A percentile compares a stretch with the other conserved stretches of the same genome.
phyloP scores from a whole-genome alignment of 2,113 vertebrate genomes.

The Morone saxatilis region DNA sequence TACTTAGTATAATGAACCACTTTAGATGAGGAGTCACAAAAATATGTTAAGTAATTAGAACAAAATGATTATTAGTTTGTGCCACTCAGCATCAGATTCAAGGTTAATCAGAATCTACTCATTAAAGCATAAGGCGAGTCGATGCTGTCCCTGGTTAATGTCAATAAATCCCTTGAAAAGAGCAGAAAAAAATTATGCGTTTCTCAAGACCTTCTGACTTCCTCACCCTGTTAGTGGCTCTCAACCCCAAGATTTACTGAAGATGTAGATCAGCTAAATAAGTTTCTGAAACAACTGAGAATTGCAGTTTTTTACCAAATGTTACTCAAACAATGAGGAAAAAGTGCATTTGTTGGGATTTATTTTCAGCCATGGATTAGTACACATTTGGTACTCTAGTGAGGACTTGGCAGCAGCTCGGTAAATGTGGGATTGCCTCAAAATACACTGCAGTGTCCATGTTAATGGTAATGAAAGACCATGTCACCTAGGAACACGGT shows the following conservation, averaged over 20 bases:
- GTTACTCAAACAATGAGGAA: background rate
- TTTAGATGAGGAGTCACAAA: background rate
- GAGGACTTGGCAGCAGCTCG: slow-evolving; percentile 1
- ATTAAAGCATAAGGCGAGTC: background rate
- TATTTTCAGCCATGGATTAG: background rate
- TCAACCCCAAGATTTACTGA: background rate
- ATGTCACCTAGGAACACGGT: slow-evolving; percentile 18
- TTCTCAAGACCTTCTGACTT: background rate
- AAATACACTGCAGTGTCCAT: slow-evolving; percentile 17
- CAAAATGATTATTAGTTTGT: background rate
- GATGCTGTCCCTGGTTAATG: no score
- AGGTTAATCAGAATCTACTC: background rate
- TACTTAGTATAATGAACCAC: background rate
- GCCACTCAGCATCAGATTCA: background rate
- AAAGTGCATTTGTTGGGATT: background rate
- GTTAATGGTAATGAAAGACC: slow-evolving; percentile 22
- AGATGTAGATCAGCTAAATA: no score
- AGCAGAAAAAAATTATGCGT: background rate
- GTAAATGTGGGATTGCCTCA: slow-evolving; percentile 16
- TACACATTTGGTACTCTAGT: slow-evolving; percentile 1
- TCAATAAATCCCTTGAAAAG: background rate
- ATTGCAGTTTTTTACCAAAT: background rate
- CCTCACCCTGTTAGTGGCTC: background rate
- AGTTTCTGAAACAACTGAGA: background rate
- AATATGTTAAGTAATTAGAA: background rate